phyloP scores from a whole-genome alignment of 2,113 vertebrate genomes.

The Dipodomys stephensi region DNA sequence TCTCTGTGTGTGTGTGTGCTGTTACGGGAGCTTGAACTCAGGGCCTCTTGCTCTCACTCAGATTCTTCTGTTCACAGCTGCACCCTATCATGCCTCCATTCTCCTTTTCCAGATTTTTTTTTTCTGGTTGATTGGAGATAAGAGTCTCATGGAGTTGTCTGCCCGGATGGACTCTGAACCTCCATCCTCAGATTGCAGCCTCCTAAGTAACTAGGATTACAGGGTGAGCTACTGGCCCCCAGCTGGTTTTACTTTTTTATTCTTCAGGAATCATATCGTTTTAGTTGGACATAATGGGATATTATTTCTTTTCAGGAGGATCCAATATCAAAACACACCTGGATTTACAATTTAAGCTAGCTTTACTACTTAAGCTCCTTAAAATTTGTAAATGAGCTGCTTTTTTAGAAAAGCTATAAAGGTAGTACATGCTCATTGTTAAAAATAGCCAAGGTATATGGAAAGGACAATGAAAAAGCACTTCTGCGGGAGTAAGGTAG shows the following conservation, averaged over 20 bases:
- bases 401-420: conserved; percentile 5
- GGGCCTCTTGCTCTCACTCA: too few relatives aligned
- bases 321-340: not conserved
- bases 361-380: conserved; percentile 21
- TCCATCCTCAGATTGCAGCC: too few relatives aligned
- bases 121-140: too few relatives aligned
- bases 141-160: too few relatives aligned
- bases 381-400: conserved; percentile 11
- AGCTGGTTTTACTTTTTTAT: not conserved
- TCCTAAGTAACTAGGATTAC: too few relatives aligned
- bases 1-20: too few relatives aligned
- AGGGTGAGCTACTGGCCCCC: too few relatives aligned
- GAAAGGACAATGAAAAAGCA: conserved; percentile 25
- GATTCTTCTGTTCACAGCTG: too few relatives aligned
- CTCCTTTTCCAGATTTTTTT: too few relatives aligned
- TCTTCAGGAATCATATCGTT: not conserved
- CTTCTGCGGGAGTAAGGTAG: not conserved
- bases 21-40: too few relatives aligned
- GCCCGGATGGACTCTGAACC: too few relatives aligned
- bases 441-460: not conserved
- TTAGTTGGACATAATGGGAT: accelerated
- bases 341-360: conserved; percentile 25
- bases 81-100: too few relatives aligned
- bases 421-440: not conserved
- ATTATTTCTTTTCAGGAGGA: not conserved